A percentile compares a stretch with the other conserved stretches of the same genome.
Conservation (phyloP, 2,797 vertebrate species). For the Pachyuromys duprasi region DNA sequence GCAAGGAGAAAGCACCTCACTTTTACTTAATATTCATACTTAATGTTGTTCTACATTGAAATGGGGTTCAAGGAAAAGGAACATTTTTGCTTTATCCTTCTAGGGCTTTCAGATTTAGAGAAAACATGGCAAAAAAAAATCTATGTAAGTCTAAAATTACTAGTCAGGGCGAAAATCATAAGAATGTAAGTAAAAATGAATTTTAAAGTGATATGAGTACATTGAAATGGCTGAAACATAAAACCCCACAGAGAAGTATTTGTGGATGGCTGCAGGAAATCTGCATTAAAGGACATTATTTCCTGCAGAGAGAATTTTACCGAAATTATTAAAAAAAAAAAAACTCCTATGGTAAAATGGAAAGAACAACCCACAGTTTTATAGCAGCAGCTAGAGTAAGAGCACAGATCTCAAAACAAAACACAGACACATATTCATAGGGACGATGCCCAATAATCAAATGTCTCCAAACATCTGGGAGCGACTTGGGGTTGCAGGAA, state of each 20-base stretch:
- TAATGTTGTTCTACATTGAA: slow-evolving; percentile 45
- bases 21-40: slow-evolving; percentile 66
- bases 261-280: slow-evolving; percentile 75
- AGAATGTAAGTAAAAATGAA: slow-evolving; percentile 77
- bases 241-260: slow-evolving; percentile 79
- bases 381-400: slow-evolving; percentile 38
- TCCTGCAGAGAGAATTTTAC: slow-evolving; percentile 74
- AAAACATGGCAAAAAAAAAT: slow-evolving; percentile 63
- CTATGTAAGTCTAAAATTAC: slow-evolving; percentile 68
- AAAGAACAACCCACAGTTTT: slow-evolving; percentile 73
- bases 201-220: slow-evolving; percentile 80
- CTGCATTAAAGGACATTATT: slow-evolving; percentile 72
- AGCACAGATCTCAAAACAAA: slow-evolving; percentile 76
- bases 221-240: slow-evolving; percentile 74
- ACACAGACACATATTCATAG: slow-evolving; percentile 58
- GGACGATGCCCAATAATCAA: slow-evolving; percentile 65
- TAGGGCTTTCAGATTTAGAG: slow-evolving; percentile 64
- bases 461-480: slow-evolving; percentile 75
- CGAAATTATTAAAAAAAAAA: slow-evolving; percentile 72
- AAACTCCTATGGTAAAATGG: slow-evolving; percentile 67
- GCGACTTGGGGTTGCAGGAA: slow-evolving; percentile 28
- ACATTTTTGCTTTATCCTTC: slow-evolving; percentile 50
- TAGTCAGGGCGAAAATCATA: slow-evolving; percentile 71
- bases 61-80: slow-evolving; percentile 1
- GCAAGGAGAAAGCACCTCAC: slow-evolving; percentile 22